These are phyloP conservation scores for Ommatoiulus sabulosus DNA, from an alignment of 2,888 invertebrate species.

Conservation along the genomic window DNA sequence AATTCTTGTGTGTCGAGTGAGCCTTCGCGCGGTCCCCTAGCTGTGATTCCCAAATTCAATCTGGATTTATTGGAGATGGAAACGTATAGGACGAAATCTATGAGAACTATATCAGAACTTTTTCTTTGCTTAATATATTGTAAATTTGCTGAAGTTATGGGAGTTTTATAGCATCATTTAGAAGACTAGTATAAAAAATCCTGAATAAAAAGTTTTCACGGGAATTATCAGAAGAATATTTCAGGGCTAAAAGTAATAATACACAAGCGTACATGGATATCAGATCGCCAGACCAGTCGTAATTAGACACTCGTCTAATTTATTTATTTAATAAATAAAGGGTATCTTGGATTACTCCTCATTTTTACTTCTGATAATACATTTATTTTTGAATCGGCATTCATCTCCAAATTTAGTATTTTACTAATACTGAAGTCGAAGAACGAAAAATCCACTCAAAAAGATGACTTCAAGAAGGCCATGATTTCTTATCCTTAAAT, in stretches of 20 bases:
- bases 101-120: not conserved
- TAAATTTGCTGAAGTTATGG: not conserved
- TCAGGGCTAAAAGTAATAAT: too few relatives aligned
- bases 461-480: too few relatives aligned
- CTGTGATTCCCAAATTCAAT: conserved; percentile 34
- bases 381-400: too few relatives aligned
- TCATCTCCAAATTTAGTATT: not conserved
- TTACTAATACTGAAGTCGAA: not conserved
- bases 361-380: too few relatives aligned
- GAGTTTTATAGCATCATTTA: not conserved
- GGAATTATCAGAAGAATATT: not conserved
- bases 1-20: conserved; percentile 22
- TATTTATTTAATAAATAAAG: too few relatives aligned
- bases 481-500: too few relatives aligned
- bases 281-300: too few relatives aligned
- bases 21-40: conserved; percentile 4
- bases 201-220: not conserved
- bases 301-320: too few relatives aligned
- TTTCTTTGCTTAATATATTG: not conserved
- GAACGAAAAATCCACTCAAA: too few relatives aligned
- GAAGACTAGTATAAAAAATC: not conserved
- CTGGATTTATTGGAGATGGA: conserved; percentile 28
- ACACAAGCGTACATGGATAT: too few relatives aligned
- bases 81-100: not conserved
- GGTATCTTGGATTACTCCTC: too few relatives aligned